Base-by-base conservation (phyloP, 2,797 vertebrate genomes). In the Threskiornis aethiopicus region DNA sequence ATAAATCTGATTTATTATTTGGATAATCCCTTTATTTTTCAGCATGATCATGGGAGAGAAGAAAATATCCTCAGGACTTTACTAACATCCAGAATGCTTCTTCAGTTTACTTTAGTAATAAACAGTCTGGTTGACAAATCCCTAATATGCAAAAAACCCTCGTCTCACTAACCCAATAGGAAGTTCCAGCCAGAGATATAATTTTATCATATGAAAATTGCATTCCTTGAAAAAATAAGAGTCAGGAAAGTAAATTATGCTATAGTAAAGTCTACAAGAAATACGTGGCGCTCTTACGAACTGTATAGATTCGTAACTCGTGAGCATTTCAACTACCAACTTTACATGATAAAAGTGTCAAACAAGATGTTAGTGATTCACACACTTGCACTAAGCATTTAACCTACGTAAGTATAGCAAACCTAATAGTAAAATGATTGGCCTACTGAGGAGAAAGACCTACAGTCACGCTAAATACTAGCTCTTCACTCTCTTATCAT, bases 191-290 rank as follows among this genome's bases (percentile, higher is more conserved):
- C 13, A 61, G 35, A 42, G 13, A n/a, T 70, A 35, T 1, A 39
- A 44, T n/a, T 91, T 91, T 75, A 64, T 61, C 9, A 37, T 14
- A 20, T 12, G 15, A 75, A 84, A 67, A 59, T 8, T 1, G 0
- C 16, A 6, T 29, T 59, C 10, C 28, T 84, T 84, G 52, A 73
- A 55, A 89, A 89, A 93, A 55, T 28, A 5, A 33, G 25, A 86
- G 6, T 41, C 1, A 0, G 4, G 17, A 84, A 84, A 2, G 0
- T 51, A 21, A 57, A 49, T 62, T 11, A n/a, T 18, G 15, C 3
- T 72, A 25, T 33, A 83, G 17, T 42, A 46, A 95, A 66, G 12
- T 21, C 19, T 58, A 5, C 19, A 73, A 49, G 25, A 76, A 80
- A 51, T 10, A 9, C 31, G 20, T 14, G 12, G 6, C 31, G 80